Evolutionary conservation across 2,888 invertebrate species (phyloP).

Genomic region (Caenorhabditis doughertyi): DNA sequence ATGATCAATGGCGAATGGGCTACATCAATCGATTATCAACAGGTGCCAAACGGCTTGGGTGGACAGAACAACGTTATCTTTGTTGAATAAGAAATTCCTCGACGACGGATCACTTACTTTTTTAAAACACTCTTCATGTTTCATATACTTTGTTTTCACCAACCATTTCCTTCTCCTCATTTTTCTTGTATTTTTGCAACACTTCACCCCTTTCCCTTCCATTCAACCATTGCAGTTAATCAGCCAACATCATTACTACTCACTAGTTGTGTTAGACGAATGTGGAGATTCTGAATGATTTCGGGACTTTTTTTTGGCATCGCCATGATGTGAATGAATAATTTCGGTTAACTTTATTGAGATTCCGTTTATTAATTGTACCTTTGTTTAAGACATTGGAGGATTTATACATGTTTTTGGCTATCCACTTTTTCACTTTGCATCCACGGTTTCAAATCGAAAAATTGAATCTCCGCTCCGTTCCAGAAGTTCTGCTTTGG

Average conservation of each 20-base stretch:
- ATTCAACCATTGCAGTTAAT: conserved; percentile 50
- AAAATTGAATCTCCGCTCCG: no score
- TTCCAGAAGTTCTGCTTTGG: no score
- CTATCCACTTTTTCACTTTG: no score
- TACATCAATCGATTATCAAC: conserved; percentile 70
- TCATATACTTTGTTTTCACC: conserved; percentile 1
- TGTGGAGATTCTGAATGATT: conserved; percentile 45
- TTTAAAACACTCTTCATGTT: neutral
- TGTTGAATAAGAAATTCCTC: conserved; percentile 68
- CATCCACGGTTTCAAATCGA: no score
- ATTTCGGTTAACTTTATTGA: conserved; percentile 15
- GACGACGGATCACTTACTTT: conserved; percentile 36
- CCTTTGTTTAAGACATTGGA: no score
- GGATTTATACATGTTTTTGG: no score
- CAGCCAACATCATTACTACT: conserved; percentile 5
- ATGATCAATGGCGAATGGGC: conserved; percentile 76
- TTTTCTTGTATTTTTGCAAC: conserved; percentile 12
- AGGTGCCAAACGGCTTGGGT: conserved; percentile 71
- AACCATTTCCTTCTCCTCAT: conserved; percentile 29
- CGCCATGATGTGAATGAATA: conserved; percentile 60
- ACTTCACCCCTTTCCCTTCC: conserved; percentile 5
- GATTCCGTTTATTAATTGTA: neutral
- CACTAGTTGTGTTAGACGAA: conserved; percentile 55
- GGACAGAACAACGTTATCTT: conserved; percentile 72
- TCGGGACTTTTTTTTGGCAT: conserved; percentile 53